These are phyloP conservation scores for Mythimna impura DNA, from an alignment of 2,888 invertebrate species.

Conservation along the genomic window DNA sequence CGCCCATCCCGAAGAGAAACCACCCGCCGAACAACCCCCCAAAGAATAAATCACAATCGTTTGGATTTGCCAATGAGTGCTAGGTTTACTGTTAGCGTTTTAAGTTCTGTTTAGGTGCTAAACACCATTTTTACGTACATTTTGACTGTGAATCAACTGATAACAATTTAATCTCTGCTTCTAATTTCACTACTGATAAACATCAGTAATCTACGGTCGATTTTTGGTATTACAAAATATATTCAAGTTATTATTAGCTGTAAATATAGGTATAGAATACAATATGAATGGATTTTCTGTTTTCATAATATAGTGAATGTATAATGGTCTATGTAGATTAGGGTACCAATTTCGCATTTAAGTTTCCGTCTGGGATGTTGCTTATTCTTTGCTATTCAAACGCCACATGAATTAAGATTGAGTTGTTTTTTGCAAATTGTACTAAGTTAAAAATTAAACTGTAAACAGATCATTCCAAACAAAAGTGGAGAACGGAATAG, in stretches of 20 bases:
- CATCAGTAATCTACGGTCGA: constrained; percentile 48
- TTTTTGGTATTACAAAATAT: constrained; percentile 47
- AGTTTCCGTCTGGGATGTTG: constrained; percentile 38
- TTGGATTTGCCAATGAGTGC: constrained; percentile 56
- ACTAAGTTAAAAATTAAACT: constrained; percentile 8
- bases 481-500: constrained; percentile 27
- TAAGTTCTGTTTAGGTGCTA: constrained; percentile 55
- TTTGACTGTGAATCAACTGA: constrained; percentile 55
- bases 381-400: constrained; percentile 34
- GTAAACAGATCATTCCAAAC: constrained; percentile 59
- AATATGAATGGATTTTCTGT: constrained; percentile 52
- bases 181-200: constrained; percentile 7
- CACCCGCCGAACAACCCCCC: constrained; percentile 80
- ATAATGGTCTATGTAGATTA: constrained; percentile 45
- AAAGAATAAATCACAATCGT: constrained; percentile 76
- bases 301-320: constrained; percentile 45
- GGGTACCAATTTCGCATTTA: constrained; percentile 57
- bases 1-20: constrained; percentile 79
- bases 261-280: constrained; percentile 62
- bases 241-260: constrained; percentile 59
- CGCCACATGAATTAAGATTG: constrained; percentile 4
- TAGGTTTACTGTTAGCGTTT: constrained; percentile 55
- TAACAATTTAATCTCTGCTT: neutral
- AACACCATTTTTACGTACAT: constrained; percentile 41
- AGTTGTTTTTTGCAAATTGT: constrained; percentile 14